Evolutionary conservation across 92 coral and sea anemone genomes (phyloP).

Genomic region (Phenganax marumi): DNA sequence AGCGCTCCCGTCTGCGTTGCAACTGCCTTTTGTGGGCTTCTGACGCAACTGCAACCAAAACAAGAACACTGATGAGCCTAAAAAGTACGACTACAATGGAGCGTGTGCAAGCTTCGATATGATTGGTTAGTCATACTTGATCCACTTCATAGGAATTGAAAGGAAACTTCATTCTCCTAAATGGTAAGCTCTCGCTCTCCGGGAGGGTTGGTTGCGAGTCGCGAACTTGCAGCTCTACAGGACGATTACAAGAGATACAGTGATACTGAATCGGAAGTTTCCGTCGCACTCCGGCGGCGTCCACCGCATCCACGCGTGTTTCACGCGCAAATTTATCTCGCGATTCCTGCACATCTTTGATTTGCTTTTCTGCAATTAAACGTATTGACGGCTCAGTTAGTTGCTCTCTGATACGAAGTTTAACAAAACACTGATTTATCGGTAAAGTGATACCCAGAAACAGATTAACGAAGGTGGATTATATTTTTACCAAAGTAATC

Average conservation of each 20-base stretch:
- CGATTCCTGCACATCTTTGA: conserved; percentile 91
- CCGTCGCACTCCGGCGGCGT: conserved; percentile 92
- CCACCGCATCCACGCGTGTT: conserved; percentile 79
- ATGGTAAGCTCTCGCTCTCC: conserved; percentile 63
- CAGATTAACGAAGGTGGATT: not conserved
- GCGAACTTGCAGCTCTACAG: conserved; percentile 71
- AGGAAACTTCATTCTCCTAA: conserved; percentile 81
- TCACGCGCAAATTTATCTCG: conserved; percentile 83
- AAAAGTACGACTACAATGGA: not conserved
- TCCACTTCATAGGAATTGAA: conserved; percentile 83
- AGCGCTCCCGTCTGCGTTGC: conserved; percentile 20
- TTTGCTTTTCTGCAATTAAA: conserved; percentile 66
- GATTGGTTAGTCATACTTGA: conserved; percentile 59
- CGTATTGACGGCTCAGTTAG: not conserved
- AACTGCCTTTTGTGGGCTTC: conserved; percentile 9
- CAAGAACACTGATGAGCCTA: not conserved
- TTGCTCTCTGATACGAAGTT: not conserved
- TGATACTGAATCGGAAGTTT: conserved; percentile 74
- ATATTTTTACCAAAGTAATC: conserved; percentile 70
- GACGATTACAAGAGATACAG: conserved; percentile 93
- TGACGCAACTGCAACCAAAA: conserved; percentile 34
- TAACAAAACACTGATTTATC: not conserved
- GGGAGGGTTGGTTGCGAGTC: conserved; percentile 71
- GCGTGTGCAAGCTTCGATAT: not conserved
- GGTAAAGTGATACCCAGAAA: not conserved